Base-by-base conservation (phyloP, 2,113 vertebrate genomes). In the Canis aureus region DNA sequence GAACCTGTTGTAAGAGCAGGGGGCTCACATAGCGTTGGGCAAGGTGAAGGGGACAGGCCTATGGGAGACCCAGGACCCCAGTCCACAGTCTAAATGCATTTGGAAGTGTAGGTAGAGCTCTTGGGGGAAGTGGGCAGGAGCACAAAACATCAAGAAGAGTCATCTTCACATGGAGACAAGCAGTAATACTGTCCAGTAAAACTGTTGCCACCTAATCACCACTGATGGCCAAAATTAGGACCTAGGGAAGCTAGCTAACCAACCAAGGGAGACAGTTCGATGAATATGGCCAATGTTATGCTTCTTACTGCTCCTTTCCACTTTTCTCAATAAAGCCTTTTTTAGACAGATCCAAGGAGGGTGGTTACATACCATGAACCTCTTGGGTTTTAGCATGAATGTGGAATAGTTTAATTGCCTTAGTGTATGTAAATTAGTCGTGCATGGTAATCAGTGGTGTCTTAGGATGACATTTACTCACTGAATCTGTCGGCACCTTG, bases 361-460 rank as follows among this genome's bases (percentile, higher is more conserved):
- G 1, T 20, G 1, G 0, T 87, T 51, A 53, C 8, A 32, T 57
- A n/a, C 23, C 10, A 38, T 0, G 8, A 38, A 38, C 9, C 15
- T 71, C n/a, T 27, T 17, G 10, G 11, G 13, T 62, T 73, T 88
- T 64, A 76, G 32, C 0, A 4, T 57, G 38, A 88, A 69, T 57
- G 27, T 76, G 38, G 4, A 74, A 88, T 59, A 17, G 9, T 25
- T 78, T 51, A 64, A 78, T 64, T 90, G 43, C 60, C 59, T 62
- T 49, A 16, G 32, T 55, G 20, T 25, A 69, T 51, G 53, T 55
- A 55, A 87, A 53, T 69, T 67, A 60, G 29, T n/a, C 4, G 12
- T 51, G 20, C 57, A 51, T 90, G 23, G 64, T 7, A 32, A 78
- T 64, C 38, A 62, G 29, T 12, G 8, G 20, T 62, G 35, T 73